Evolutionary conservation across 1,140 invertebrate genomes (phyloP).

Genomic region (Mizuhopecten yessoensis): DNA sequence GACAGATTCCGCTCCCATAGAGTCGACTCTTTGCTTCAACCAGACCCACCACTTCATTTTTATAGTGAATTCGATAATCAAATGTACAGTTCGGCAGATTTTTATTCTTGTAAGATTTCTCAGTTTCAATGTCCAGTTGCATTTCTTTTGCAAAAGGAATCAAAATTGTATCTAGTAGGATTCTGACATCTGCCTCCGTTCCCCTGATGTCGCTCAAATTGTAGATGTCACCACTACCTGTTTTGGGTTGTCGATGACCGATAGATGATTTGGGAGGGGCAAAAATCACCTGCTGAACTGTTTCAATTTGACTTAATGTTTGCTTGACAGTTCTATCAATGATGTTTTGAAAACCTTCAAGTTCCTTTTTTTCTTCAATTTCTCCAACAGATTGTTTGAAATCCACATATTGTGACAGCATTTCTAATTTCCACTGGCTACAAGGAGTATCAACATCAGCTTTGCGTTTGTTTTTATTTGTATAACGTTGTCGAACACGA

Average conservation of each 20-base stretch:
- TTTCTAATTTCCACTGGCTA: not conserved
- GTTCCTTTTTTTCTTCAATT: not conserved
- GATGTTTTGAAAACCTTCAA: not conserved
- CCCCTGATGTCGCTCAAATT: not conserved
- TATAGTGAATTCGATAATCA: not conserved
- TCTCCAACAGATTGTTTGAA: not conserved
- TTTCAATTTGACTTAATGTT: not conserved
- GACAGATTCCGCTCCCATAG: not conserved
- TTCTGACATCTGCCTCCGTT: not conserved
- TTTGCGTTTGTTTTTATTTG: not conserved
- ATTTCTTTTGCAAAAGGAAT: not conserved
- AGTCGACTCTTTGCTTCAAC: not conserved
- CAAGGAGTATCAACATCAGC: not conserved
- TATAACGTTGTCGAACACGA: not conserved
- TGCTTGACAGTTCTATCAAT: not conserved
- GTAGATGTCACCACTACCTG: not conserved
- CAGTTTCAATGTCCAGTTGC: not conserved
- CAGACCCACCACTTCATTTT: not conserved
- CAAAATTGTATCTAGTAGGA: not conserved
- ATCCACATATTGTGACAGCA: not conserved
- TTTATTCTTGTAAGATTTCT: not conserved
- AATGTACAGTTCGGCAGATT: not conserved
- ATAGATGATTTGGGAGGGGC: not conserved
- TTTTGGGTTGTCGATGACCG: not conserved
- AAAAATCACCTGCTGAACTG: not conserved